Evolutionary conservation across 1,140 invertebrate species (phyloP).

Genomic region (Centruroides vittatus): DNA sequence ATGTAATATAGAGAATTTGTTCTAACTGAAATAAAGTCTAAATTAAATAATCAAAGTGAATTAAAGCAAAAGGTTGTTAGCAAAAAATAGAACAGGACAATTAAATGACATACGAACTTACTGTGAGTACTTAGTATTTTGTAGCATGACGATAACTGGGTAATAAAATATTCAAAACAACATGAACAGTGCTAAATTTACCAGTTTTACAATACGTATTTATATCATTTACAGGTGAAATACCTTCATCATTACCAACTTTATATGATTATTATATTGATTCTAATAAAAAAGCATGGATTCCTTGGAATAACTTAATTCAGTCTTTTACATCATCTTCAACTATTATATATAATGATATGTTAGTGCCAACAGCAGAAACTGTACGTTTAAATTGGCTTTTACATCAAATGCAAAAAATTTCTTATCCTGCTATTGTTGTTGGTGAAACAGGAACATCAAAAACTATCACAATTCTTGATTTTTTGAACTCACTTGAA

Average conservation of each 20-base stretch:
- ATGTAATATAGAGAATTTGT: too few relatives aligned
- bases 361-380: conserved; percentile 77
- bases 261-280: conserved; percentile 73
- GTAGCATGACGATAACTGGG: too few relatives aligned
- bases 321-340: conserved; percentile 56
- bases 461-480: conserved; percentile 71
- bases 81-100: too few relatives aligned
- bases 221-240: too few relatives aligned
- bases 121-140: too few relatives aligned
- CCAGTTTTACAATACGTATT: too few relatives aligned
- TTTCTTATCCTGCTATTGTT: conserved; percentile 59
- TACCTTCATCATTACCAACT: conserved; percentile 22
- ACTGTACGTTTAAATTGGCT: conserved; percentile 63
- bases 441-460: conserved; percentile 80
- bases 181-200: too few relatives aligned
- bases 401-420: conserved; percentile 57
- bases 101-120: too few relatives aligned
- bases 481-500: conserved; percentile 57
- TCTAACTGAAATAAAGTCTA: too few relatives aligned
- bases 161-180: too few relatives aligned
- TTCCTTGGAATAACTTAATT: conserved; percentile 66
- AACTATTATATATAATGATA: conserved; percentile 54
- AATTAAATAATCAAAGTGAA: too few relatives aligned
- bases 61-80: too few relatives aligned
- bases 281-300: conserved; percentile 51